Conservation (phyloP, 2,888 invertebrate species). For the Sarcophaga rosellei region DNA sequence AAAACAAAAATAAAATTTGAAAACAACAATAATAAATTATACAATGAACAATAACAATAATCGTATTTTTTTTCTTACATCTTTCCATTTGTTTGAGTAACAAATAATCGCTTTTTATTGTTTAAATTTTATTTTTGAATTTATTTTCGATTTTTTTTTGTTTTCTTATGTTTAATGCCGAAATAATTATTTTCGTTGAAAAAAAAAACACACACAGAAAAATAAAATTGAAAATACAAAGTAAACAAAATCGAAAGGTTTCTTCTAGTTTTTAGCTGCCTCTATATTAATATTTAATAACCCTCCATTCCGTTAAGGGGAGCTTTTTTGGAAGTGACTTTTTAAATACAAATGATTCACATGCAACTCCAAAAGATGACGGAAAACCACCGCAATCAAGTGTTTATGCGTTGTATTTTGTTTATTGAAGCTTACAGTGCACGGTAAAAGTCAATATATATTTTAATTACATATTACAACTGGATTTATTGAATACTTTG, state of each 20-base stretch:
- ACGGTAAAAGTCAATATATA: not conserved
- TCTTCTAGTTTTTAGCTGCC: not conserved
- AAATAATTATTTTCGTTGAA: conserved; percentile 25
- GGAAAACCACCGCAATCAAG: conserved; percentile 1
- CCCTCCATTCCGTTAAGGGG: too few relatives aligned
- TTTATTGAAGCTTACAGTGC: not conserved
- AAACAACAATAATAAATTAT: conserved; percentile 38
- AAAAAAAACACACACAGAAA: too few relatives aligned
- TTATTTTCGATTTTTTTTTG: not conserved
- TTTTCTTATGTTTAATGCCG: conserved; percentile 16
- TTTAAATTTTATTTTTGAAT: conserved; percentile 6
- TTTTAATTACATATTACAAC: too few relatives aligned
- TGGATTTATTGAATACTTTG: too few relatives aligned
- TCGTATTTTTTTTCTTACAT: not conserved
- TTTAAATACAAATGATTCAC: conserved; percentile 24
- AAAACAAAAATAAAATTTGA: not conserved
- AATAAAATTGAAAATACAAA: too few relatives aligned
- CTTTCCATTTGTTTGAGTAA: not conserved
- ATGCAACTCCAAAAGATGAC: not conserved
- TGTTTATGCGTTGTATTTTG: not conserved
- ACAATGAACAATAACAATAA: conserved; percentile 9
- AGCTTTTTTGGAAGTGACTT: not conserved
- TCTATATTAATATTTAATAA: too few relatives aligned
- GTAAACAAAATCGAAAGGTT: conserved; percentile 52
- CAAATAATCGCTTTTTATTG: conserved; percentile 21